Evolutionary conservation across 64 coral and sea anemone genomes (phyloP).

Genomic region (Catalaphyllia jardinei): DNA sequence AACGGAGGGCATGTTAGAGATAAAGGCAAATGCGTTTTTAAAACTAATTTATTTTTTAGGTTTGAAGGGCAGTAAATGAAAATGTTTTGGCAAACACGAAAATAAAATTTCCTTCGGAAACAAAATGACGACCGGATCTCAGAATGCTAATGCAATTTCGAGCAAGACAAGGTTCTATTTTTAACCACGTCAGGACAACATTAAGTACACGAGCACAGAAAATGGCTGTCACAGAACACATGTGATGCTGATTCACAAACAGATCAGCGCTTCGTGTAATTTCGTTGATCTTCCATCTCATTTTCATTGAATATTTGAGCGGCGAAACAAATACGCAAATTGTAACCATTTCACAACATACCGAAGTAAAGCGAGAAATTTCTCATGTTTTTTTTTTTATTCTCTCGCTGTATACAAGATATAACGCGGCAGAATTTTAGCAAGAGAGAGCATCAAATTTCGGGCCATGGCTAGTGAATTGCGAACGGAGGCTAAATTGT

Average conservation of each 20-base stretch:
- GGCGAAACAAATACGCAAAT: constrained; percentile 17
- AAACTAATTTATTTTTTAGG: neutral
- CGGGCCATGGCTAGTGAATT: neutral
- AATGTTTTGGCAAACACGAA: constrained; percentile 28
- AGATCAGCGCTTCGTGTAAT: neutral
- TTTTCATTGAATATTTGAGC: constrained; percentile 42
- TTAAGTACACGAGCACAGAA: neutral
- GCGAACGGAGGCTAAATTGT: neutral
- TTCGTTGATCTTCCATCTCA: constrained; percentile 1
- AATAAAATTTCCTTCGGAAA: constrained; percentile 30
- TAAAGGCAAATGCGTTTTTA: neutral
- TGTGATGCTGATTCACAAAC: neutral
- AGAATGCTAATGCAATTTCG: constrained; percentile 24
- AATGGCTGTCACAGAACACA: neutral
- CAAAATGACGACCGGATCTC: neutral
- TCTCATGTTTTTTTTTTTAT: neutral
- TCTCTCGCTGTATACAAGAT: neutral
- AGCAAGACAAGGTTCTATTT: constrained; percentile 16
- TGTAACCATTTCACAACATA: neutral
- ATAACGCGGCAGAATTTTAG: no score
- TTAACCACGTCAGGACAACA: neutral
- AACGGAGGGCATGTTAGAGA: no score
- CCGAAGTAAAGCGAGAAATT: neutral
- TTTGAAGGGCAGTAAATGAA: neutral
- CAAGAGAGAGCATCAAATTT: neutral